phyloP scores from a whole-genome alignment of 2,888 invertebrate genomes.

The Autographa pulchrina region DNA sequence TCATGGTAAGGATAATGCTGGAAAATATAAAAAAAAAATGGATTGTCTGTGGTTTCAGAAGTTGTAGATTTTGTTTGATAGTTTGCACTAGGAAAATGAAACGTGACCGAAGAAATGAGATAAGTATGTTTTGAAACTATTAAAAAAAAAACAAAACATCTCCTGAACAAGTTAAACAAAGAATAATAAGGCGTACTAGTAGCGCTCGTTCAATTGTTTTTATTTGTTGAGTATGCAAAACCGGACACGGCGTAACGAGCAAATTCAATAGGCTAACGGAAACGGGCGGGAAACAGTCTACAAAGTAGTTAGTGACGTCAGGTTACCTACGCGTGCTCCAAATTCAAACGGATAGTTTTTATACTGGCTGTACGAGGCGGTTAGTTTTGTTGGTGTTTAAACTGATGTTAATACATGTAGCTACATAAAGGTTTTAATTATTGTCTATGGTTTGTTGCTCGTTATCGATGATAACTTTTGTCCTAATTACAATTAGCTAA shows the following conservation, averaged over 20 bases:
- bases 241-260: constrained; percentile 7
- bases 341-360: constrained; percentile 33
- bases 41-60: too few species aligned
- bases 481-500: background rate
- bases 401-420: background rate
- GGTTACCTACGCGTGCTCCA: constrained; percentile 25
- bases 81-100: too few species aligned
- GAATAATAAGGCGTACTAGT: background rate
- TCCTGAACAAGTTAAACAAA: background rate
- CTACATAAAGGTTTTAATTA: background rate
- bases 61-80: too few species aligned
- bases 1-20: too few species aligned
- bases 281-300: constrained; percentile 10
- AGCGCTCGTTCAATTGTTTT: background rate
- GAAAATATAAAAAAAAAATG: too few species aligned
- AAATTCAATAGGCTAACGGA: constrained; percentile 15
- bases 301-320: constrained; percentile 18
- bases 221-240: constrained; percentile 1
- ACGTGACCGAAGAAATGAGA: too few species aligned
- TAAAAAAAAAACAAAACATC: constrained; percentile 18
- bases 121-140: too few species aligned
- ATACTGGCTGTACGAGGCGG: constrained; percentile 1
- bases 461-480: background rate
- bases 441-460: background rate
- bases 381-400: constrained; percentile 7